Evolutionary conservation across 2,113 vertebrate genomes (phyloP).

Genomic region (Caranx ignobilis): DNA sequence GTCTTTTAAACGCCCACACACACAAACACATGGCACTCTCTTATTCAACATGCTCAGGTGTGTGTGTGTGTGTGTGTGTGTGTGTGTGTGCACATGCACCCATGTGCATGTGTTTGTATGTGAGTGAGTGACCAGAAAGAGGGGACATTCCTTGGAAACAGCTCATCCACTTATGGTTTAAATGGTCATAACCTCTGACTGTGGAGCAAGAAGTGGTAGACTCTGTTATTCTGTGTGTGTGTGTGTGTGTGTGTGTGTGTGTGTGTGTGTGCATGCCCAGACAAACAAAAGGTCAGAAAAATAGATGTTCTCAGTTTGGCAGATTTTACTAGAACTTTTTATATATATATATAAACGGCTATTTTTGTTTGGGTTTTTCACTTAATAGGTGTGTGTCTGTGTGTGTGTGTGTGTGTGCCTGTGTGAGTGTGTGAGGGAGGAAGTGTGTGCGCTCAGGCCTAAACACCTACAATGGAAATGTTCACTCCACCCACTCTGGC

Average conservation of each 20-base stretch:
- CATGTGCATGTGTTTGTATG: background rate
- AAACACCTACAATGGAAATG: slow-evolving; percentile 66
- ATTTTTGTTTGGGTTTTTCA: slow-evolving; percentile 25
- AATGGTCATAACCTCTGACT: slow-evolving; percentile 28
- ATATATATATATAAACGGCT: slow-evolving; percentile 16
- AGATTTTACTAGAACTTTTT: background rate
- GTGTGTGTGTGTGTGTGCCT: slow-evolving; percentile 4
- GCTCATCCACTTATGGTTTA: slow-evolving; percentile 1
- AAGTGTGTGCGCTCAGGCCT: slow-evolving; percentile 20
- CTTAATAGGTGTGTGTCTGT: slow-evolving; percentile 19
- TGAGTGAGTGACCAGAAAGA: slow-evolving; percentile 8
- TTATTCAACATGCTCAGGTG: slow-evolving; percentile 48
- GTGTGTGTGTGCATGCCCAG: background rate
- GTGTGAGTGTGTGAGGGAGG: slow-evolving; percentile 15
- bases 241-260: slow-evolving; percentile 8
- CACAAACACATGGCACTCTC: slow-evolving; percentile 52
- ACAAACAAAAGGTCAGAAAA: slow-evolving; percentile 4
- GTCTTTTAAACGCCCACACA: slow-evolving; percentile 67
- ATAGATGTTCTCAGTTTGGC: background rate
- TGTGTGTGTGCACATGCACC: background rate
- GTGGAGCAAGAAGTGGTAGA: background rate
- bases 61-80: background rate
- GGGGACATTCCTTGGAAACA: slow-evolving; percentile 37
- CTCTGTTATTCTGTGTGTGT: background rate
- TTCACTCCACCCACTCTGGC: slow-evolving; percentile 39